A percentile compares a stretch with the other conserved stretches of the same genome.
phyloP scores from a whole-genome alignment of 2,888 invertebrate species.

The Villa cingulata region DNA sequence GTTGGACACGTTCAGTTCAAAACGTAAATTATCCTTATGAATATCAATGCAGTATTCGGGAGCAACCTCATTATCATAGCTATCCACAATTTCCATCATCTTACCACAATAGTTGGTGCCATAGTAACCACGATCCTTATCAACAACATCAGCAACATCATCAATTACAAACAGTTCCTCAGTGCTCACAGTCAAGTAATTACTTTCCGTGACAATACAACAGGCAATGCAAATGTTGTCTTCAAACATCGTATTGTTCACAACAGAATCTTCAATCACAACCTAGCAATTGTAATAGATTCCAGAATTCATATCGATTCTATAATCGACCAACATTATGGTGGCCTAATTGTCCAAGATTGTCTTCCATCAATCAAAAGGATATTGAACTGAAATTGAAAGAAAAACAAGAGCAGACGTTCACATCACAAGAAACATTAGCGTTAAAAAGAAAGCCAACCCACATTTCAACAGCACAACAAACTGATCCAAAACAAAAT shows the following conservation, averaged over 20 bases:
- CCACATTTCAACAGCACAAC: constrained; percentile 10
- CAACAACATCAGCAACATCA: neutral
- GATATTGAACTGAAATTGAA: neutral
- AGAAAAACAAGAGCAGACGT: constrained; percentile 12
- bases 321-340: constrained; percentile 32
- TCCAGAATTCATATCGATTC: constrained; percentile 22
- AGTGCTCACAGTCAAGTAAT: neutral
- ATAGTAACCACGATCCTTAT: neutral
- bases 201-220: constrained; percentile 8
- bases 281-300: neutral
- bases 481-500: constrained; percentile 11
- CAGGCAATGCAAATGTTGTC: constrained; percentile 2
- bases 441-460: neutral
- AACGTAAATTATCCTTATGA: constrained; percentile 5
- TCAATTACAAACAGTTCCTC: neutral
- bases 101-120: neutral
- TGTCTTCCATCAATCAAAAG: constrained; percentile 23
- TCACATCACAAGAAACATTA: constrained; percentile 12
- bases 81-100: constrained; percentile 5
- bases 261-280: neutral
- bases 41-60: constrained; percentile 1
- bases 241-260: neutral
- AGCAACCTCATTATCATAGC: constrained; percentile 5
- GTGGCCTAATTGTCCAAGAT: constrained; percentile 35
- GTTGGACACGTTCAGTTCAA: constrained; percentile 9